phyloP scores from a whole-genome alignment of 2,888 invertebrate genomes.

The Criorhina ranunculi region DNA sequence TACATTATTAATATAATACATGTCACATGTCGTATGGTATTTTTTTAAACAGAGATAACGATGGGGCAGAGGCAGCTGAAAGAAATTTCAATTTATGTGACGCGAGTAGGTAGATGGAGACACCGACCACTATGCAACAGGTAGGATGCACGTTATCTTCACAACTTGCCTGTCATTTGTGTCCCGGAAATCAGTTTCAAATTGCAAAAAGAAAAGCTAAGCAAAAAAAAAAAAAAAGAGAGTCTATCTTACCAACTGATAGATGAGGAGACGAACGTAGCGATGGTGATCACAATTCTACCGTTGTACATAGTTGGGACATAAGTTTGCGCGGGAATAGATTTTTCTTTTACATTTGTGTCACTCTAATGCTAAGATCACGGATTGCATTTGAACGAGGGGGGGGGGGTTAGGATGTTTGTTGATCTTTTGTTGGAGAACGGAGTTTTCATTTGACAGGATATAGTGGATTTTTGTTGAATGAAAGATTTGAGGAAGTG shows the following conservation, averaged over 20 bases:
- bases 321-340: slow-evolving; percentile 15
- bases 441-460: background rate
- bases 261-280: slow-evolving; percentile 66
- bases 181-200: slow-evolving; percentile 76
- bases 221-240: slow-evolving; percentile 31
- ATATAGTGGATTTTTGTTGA: slow-evolving; percentile 14
- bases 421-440: background rate
- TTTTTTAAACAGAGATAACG: slow-evolving; percentile 57
- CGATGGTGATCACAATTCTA: slow-evolving; percentile 63
- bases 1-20: slow-evolving; percentile 73
- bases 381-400: slow-evolving; percentile 24
- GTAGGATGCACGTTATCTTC: slow-evolving; percentile 74
- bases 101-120: slow-evolving; percentile 73
- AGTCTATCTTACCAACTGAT: slow-evolving; percentile 59
- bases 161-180: slow-evolving; percentile 69
- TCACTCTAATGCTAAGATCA: slow-evolving; percentile 49
- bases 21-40: slow-evolving; percentile 65
- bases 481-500: slow-evolving; percentile 43
- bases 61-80: slow-evolving; percentile 41
- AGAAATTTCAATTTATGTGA: slow-evolving; percentile 73
- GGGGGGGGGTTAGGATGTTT: background rate
- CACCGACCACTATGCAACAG: slow-evolving; percentile 57
- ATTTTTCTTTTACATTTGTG: slow-evolving; percentile 33
- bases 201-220: slow-evolving; percentile 47
- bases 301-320: slow-evolving; percentile 39